Base-by-base conservation (phyloP, 2,113 vertebrate species). In the Mus pahari region DNA sequence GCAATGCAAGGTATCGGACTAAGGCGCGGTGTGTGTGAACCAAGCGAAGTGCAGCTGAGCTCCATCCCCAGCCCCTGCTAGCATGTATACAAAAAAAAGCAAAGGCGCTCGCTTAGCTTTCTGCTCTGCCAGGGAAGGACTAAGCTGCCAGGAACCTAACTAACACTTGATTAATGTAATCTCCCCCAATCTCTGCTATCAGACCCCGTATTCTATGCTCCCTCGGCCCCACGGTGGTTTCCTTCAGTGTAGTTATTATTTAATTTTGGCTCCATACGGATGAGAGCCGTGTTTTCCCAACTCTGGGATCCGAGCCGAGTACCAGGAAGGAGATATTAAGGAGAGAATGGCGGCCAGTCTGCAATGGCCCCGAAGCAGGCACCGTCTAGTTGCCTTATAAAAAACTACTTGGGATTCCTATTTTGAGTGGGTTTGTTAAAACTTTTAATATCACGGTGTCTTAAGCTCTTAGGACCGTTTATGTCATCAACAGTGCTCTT, bases 391-490 rank as follows among this genome's bases (percentile, higher is more conserved):
- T 89, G 26, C 60, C 82, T 92, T 92, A 4, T 78, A 33, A 94
- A 94, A 83, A 91, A 74, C 64, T 55, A 0, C 68, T 26, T 13
- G 33, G 39, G 60, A 62, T 93, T 93, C 50, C 58, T 62, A 64
- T 60, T 86, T 78, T 17, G 24, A 42, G 16, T 71, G 58, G 13
- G 48, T 26, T 79, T 28, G 19, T 74, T 39, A 90, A 0, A 36
- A 62, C n/a, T 62, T 68, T 86, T 77, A 70, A 7, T 81, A 26
- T 71, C 73, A 71, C 11, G 86, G 19, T 86, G 68, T 68, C 71
- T 66, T 75, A 96, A 94, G 48, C 28, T 94, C 45, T 58, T 8
- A 88, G 58, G 58, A 83, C 55, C 6, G 77, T 95, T 86, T 58
- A 26, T 50, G 55, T 86, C 81, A 58, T 3, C 48, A 24, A 86